Evolutionary conservation across 2,113 vertebrate genomes (phyloP), one percentile per base, ranked within the genome.

Genomic region (Saguinus imperator): DNA sequence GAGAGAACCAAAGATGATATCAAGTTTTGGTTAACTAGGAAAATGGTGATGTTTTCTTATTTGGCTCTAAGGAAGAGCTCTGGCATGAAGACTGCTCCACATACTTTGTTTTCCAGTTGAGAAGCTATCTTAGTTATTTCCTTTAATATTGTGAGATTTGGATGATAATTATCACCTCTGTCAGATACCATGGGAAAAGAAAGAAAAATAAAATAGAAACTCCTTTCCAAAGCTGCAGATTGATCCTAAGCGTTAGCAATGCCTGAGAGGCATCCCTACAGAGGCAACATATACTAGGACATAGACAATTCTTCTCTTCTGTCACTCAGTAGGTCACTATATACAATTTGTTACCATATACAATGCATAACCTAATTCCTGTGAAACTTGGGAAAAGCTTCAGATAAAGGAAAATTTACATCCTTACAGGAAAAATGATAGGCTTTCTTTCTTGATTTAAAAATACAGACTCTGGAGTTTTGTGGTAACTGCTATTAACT

Each of bases 181-280:
- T 97, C 89, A 97, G 25, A 81, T 77, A 93, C 9, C n/a, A 91
- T 75, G 25, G 21, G 27, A 20, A 20, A 32, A 72, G 50, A 83
- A 84, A 94, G 35, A 45, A 87, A 92, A 91, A 94, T 16, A 83
- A 95, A 94, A 89, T 4, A 93, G 29, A 83, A 97, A 93, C 45
- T 66, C 45, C 23, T 50, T 97, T 81, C 45, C 76, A 83, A 89
- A 77, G 27, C 7, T 90, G 72, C 95, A 87, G 76, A 93, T 1
- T 21, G 64, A 91, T 10, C 43, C 40, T 64, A 72, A 88, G 35
- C 64, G 64, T 81, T 29, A 93, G 79, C 92, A 68, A 76, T 80
- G 83, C 45, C 37, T 48, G 68, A 83, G 66, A 95, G 43, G 68
- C 72, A 89, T 45, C 89, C 35, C 70, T 73, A 48, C 29, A 37